Percentiles rank a stretch among this genome's conserved stretches.
These are phyloP conservation scores for Sebastes jordani DNA, from an alignment of 2,797 vertebrate genomes.

Conservation along the genomic window DNA sequence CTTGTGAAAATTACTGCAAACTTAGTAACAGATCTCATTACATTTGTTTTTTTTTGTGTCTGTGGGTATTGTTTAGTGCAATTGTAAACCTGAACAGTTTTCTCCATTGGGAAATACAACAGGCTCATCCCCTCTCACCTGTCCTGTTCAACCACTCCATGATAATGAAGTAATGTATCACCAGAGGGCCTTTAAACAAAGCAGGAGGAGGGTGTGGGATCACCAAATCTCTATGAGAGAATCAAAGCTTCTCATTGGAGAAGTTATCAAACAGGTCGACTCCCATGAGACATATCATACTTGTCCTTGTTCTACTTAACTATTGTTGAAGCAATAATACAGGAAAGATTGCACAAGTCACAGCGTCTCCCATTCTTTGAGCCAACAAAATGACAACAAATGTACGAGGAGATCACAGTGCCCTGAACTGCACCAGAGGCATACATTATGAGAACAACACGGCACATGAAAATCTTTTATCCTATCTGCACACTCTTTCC, in stretches of 20 bases:
- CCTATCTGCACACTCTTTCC: slow-evolving; percentile 41
- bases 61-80: neutral
- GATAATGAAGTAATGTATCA: neutral
- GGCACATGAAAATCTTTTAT: slow-evolving; percentile 20
- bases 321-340: neutral
- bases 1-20: neutral
- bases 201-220: slow-evolving; percentile 8
- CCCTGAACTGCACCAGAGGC: neutral
- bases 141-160: slow-evolving; percentile 37
- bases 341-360: neutral
- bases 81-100: slow-evolving; percentile 9
- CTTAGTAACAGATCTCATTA: neutral
- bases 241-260: slow-evolving; percentile 4
- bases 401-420: neutral
- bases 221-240: slow-evolving; percentile 7
- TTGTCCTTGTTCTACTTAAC: neutral
- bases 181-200: slow-evolving; percentile 13
- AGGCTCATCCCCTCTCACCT: neutral
- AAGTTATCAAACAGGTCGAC: slow-evolving; percentile 39
- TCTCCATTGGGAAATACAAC: neutral
- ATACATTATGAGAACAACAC: slow-evolving; percentile 7
- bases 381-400: neutral
- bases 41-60: neutral
- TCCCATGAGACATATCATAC: slow-evolving; percentile 10
- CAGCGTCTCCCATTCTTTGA: neutral